A percentile compares a stretch with the other conserved stretches of the same genome.
phyloP scores from a whole-genome alignment of 2,113 vertebrate genomes.

The Rousettus leschenaultii region DNA sequence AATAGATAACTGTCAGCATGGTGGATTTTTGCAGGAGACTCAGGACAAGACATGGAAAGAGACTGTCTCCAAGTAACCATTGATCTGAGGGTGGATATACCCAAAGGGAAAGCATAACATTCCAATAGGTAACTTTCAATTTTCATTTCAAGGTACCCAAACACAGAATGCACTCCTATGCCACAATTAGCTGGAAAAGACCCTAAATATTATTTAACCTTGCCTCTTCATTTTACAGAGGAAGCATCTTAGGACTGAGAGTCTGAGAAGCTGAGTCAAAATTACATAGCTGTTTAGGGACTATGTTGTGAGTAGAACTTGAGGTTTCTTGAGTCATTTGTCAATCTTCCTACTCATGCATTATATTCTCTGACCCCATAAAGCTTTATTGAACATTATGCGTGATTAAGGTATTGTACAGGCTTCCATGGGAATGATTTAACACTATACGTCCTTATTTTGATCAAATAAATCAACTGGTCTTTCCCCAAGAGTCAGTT shows the following conservation, averaged over 20 bases:
- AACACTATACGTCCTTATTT: neutral
- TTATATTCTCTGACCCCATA: neutral
- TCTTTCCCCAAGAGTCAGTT: neutral
- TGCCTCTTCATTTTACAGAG: neutral
- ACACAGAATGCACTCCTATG: neutral
- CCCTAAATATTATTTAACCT: neutral
- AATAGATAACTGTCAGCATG: neutral
- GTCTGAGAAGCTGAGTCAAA: neutral
- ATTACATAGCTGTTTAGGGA: neutral
- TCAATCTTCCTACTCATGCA: neutral
- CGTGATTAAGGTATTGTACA: neutral
- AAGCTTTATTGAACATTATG: neutral
- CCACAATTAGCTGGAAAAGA: neutral
- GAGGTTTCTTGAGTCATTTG: neutral
- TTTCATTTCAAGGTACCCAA: neutral
- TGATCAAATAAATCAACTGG: slow-evolving; percentile 10
- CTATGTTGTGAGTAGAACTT: neutral
- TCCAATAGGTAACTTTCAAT: neutral
- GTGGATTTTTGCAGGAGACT: neutral
- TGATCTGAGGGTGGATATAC: neutral
- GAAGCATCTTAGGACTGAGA: neutral
- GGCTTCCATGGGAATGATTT: neutral
- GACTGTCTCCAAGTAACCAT: neutral
- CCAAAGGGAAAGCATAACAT: neutral
- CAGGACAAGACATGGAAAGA: neutral